A percentile compares a stretch with the other conserved stretches of the same genome.
Evolutionary conservation across 2,113 vertebrate genomes (phyloP).

Genomic region (Chlamydotis undulata): DNA sequence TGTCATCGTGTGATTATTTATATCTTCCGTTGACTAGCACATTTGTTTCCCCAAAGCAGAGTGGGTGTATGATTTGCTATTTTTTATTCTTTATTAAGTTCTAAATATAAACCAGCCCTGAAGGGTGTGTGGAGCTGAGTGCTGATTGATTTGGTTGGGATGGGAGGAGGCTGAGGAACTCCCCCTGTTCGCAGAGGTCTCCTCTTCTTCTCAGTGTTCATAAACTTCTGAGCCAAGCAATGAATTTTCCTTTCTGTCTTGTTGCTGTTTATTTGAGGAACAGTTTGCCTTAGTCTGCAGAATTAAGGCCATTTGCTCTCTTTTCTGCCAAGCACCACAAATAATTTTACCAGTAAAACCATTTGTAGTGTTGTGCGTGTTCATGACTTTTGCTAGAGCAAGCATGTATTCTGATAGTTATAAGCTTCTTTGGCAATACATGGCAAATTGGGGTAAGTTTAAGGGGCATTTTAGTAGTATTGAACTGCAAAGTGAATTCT

Average conservation of each 20-base stretch:
- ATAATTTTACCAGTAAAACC: not conserved
- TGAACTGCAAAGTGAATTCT: not conserved
- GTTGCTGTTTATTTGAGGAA: not conserved
- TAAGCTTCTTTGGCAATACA: not conserved
- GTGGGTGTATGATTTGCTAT: slow-evolving; percentile 36
- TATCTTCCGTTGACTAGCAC: slow-evolving; percentile 45
- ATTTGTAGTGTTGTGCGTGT: not conserved
- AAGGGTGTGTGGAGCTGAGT: slow-evolving; percentile 25
- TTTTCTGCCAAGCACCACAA: not conserved
- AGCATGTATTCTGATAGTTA: not conserved
- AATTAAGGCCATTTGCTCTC: not conserved
- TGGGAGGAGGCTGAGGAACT: slow-evolving; percentile 17
- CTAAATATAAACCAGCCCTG: slow-evolving; percentile 55
- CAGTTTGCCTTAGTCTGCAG: not conserved
- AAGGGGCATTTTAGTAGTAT: not conserved
- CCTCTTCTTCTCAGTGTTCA: not conserved
- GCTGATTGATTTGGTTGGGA: slow-evolving; percentile 58
- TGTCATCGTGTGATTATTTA: slow-evolving; percentile 38
- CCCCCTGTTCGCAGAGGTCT: not conserved
- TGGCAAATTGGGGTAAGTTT: not conserved
- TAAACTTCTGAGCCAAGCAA: not conserved
- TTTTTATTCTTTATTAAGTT: slow-evolving; percentile 63
- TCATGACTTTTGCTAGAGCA: not conserved
- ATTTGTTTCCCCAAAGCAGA: slow-evolving; percentile 39
- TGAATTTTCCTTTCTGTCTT: not conserved